Base-by-base conservation (phyloP, 2,797 vertebrate genomes). In the Enteromius trimaculatus region DNA sequence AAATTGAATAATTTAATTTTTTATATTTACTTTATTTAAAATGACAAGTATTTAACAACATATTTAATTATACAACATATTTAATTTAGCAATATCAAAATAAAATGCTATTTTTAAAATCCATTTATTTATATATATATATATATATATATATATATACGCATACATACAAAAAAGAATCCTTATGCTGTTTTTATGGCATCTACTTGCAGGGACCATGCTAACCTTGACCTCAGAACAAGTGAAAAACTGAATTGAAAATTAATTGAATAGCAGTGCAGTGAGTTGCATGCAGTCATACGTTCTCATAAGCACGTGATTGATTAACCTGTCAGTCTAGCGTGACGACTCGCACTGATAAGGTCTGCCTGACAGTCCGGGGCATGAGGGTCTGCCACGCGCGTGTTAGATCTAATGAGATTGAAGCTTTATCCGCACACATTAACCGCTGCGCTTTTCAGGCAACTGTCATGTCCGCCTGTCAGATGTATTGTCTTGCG, bases 291-390 rank as follows among this genome's bases (percentile, higher is more conserved):
- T 42, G 21, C 74, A 77, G 23, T 69, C 21, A 47, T 60, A 58
- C 26, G 26, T 83, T 71, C 53, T 70, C 49, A 77, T 69, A 78
- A 70, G 53, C 29, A 51, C 4, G 16, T 78, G 81, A 83, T 83
- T 77, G 81, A 83, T 83, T 77, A 78, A 78, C 26, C 39, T 70
- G 75, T 78, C 81, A 83, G 65, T 78, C 80, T 68, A 55, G 71
- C 47, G 34, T 76, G 80, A 75, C 71, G 74, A 77, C 64, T 55
- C 53, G 13, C 39, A 49, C 64, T 70, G 81, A 83, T 83, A 77
- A 83, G 26, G 64, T 70, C 74, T n/a, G 37, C 65, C 69, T 78
- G 81, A 77, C 75, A 83, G 81, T 60, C 29, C 44, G 26, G 64
- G 75, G 65, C 74, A 49, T 19, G 53, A 77, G 39, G 6, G 37